Conservation (phyloP, 2,113 vertebrate species). For the Gadus chalcogrammus region DNA sequence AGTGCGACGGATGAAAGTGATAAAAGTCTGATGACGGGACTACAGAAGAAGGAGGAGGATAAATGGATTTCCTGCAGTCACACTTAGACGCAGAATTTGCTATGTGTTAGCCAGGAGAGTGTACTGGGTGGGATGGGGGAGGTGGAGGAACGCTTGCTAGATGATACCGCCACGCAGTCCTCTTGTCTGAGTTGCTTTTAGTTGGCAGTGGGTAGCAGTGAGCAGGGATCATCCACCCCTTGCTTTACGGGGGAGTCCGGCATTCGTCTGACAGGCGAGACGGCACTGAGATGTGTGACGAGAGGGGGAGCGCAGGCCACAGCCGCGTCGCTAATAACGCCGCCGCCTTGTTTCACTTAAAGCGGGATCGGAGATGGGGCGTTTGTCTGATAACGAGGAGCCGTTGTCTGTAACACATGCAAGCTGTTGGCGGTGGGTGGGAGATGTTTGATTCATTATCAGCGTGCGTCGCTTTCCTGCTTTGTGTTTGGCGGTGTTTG, state of each 20-base stretch:
- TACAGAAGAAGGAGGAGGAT: background rate
- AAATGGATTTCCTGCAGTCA: too few species aligned
- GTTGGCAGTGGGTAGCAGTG: background rate
- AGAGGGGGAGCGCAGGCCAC: slow-evolving; percentile 48
- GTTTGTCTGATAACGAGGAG: slow-evolving; percentile 56
- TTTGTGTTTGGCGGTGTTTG: too few species aligned
- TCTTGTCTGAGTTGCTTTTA: too few species aligned
- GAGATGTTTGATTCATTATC: background rate
- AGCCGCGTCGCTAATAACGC: slow-evolving; percentile 55
- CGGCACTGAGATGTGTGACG: slow-evolving; percentile 8
- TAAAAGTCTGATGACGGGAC: background rate
- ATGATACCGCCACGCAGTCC: too few species aligned
- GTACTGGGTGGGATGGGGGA: too few species aligned
- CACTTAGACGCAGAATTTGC: too few species aligned
- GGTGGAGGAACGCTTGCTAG: too few species aligned
- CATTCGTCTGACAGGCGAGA: slow-evolving; percentile 54
- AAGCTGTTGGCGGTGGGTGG: slow-evolving; percentile 14
- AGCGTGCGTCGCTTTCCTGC: slow-evolving; percentile 4
- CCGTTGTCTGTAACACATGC: slow-evolving; percentile 20
- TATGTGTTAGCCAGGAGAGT: too few species aligned
- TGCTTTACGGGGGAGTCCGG: slow-evolving; percentile 31
- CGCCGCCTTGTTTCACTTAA: slow-evolving; percentile 34
- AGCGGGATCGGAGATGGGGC: slow-evolving; percentile 50
- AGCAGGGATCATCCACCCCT: slow-evolving; percentile 22
- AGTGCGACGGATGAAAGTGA: too few species aligned